Percentiles rank a stretch among this genome's conserved stretches.
These are phyloP conservation scores for Lepidothrix coronata DNA, from an alignment of 2,113 vertebrate species.

Conservation along the genomic window DNA sequence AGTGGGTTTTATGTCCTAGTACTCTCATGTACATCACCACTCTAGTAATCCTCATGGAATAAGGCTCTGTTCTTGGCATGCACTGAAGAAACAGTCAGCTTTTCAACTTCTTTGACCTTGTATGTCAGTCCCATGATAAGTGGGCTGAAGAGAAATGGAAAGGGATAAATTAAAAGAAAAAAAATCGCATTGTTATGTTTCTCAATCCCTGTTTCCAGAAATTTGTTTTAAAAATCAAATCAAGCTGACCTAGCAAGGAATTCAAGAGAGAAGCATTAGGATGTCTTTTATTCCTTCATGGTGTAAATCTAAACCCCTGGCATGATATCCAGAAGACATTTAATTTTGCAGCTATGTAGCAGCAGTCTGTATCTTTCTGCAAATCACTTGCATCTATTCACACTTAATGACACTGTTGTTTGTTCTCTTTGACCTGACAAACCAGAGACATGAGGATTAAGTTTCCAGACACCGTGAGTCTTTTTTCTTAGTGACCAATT, in stretches of 20 bases:
- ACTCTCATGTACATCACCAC: not conserved
- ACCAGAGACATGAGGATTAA: not conserved
- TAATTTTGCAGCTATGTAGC: not conserved
- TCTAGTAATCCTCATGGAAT: not conserved
- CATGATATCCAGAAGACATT: not conserved
- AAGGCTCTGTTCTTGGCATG: not conserved
- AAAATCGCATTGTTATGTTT: not conserved
- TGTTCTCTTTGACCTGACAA: conserved; percentile 32
- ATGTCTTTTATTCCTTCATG: not conserved
- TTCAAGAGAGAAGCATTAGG: not conserved
- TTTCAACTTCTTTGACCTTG: not conserved
- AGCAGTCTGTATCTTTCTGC: not conserved
- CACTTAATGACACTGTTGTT: not conserved
- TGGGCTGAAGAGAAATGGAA: not conserved
- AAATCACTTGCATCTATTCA: not conserved
- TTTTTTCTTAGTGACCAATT: not conserved
- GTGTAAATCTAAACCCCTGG: not conserved
- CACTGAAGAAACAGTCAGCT: not conserved
- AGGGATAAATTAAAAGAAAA: not conserved
- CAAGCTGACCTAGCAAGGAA: not conserved
- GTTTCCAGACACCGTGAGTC: not conserved
- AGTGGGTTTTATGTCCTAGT: not conserved
- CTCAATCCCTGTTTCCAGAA: not conserved
- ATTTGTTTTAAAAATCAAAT: not conserved
- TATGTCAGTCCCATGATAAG: not conserved